A percentile compares a stretch with the other conserved stretches of the same genome.
Evolutionary conservation across 2,888 invertebrate species (phyloP).

Genomic region (Thera obeliscata): DNA sequence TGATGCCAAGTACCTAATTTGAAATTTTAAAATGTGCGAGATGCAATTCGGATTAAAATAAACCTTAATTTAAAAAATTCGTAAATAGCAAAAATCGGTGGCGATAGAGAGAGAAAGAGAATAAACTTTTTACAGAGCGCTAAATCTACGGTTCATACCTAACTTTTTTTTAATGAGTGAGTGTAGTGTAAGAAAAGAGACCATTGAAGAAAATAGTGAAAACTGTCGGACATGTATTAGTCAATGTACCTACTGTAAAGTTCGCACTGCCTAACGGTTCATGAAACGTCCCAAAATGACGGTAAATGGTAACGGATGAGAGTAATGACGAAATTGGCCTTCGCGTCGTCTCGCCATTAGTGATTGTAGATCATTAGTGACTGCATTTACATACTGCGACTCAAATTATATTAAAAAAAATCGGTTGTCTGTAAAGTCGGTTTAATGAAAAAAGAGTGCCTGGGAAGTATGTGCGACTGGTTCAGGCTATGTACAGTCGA

Average conservation of each 20-base stretch:
- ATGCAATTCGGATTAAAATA: conserved; percentile 12
- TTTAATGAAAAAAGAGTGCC: too few species aligned
- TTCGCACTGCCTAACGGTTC: conserved; percentile 65
- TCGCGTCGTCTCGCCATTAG: conserved; percentile 45
- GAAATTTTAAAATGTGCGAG: conserved; percentile 9
- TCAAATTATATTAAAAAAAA: neutral
- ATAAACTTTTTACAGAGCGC: too few species aligned
- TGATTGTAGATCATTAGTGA: conserved; percentile 54
- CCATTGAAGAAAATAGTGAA: neutral
- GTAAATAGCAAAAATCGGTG: too few species aligned
- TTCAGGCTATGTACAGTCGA: too few species aligned
- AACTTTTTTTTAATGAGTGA: too few species aligned
- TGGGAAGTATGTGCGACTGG: too few species aligned
- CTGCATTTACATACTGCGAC: conserved; percentile 20
- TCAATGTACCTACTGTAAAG: conserved; percentile 42
- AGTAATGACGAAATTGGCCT: conserved; percentile 68
- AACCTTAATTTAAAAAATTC: conserved; percentile 18
- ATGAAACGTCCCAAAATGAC: conserved; percentile 71
- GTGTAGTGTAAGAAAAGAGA: too few species aligned
- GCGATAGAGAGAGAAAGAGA: too few species aligned
- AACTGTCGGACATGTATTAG: conserved; percentile 39
- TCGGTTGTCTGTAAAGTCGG: too few species aligned
- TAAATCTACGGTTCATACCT: too few species aligned
- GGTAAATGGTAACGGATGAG: conserved; percentile 67
- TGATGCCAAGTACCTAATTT: neutral